phyloP scores from a whole-genome alignment of 2,888 invertebrate genomes.

The Euphydryas editha region DNA sequence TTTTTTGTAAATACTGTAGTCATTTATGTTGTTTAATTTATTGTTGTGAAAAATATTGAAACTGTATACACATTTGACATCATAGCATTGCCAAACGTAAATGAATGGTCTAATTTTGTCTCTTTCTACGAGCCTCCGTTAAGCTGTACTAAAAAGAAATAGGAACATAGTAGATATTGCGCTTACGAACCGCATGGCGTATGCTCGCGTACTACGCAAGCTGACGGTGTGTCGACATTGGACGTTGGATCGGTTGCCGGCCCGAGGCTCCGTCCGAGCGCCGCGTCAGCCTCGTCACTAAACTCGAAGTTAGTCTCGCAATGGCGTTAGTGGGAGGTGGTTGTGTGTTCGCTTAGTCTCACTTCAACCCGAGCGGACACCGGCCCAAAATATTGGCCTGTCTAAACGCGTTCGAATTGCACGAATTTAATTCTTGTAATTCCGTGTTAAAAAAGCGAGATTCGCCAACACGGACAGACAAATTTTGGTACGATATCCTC shows the following conservation, averaged over 20 bases:
- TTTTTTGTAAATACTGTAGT: constrained; percentile 41
- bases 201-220: constrained; percentile 81
- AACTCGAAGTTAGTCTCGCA: constrained; percentile 73
- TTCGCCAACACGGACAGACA: constrained; percentile 79
- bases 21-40: constrained; percentile 48
- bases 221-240: constrained; percentile 83
- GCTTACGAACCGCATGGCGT: constrained; percentile 67
- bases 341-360: constrained; percentile 79
- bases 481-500: constrained; percentile 84
- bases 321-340: constrained; percentile 79
- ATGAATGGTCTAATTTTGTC: constrained; percentile 74
- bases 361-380: constrained; percentile 82
- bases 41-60: constrained; percentile 67
- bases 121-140: constrained; percentile 48
- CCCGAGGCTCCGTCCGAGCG: constrained; percentile 72
- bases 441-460: constrained; percentile 66
- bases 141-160: constrained; percentile 61
- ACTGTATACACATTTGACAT: constrained; percentile 60
- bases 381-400: constrained; percentile 84
- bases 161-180: constrained; percentile 47
- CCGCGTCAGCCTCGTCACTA: constrained; percentile 51
- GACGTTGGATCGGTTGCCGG: constrained; percentile 80
- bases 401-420: constrained; percentile 80
- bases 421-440: constrained; percentile 74
- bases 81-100: constrained; percentile 76